Conservation (phyloP, 2,888 invertebrate species). For the Cephus pulcher region DNA sequence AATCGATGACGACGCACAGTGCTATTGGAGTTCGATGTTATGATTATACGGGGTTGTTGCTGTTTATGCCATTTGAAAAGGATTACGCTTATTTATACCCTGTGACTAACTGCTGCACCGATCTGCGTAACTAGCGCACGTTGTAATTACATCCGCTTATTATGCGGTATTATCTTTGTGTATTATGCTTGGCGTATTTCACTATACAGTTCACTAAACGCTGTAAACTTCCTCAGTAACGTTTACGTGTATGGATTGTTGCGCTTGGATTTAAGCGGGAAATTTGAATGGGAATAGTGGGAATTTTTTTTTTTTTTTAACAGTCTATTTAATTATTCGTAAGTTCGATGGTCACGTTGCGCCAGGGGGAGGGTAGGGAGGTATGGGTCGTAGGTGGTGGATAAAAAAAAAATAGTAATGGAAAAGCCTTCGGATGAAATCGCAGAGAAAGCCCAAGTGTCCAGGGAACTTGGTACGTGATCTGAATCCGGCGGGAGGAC, state of each 20-base stretch:
- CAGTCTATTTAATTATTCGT: neutral
- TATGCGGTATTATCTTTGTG: neutral
- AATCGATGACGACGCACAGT: neutral
- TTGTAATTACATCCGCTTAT: neutral
- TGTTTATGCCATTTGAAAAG: neutral
- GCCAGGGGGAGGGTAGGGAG: neutral
- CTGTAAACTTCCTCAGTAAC: neutral
- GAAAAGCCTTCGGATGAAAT: neutral
- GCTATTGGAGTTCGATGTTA: neutral
- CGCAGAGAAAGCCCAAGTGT: neutral
- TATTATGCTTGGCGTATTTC: neutral
- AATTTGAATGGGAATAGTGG: neutral
- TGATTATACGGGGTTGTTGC: neutral
- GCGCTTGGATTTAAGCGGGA: neutral
- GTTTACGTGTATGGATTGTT: neutral
- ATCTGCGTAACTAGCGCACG: neutral
- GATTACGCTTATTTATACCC: neutral
- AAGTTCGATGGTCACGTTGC: neutral
- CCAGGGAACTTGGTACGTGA: neutral
- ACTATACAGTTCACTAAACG: neutral
- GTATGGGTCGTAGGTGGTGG: neutral
- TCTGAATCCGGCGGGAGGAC: neutral
- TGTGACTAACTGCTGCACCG: neutral
- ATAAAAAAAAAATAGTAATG: neutral
- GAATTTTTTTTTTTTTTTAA: neutral